Evolutionary conservation across 2,113 vertebrate genomes (phyloP).

Genomic region (Triplophysa dalaica): DNA sequence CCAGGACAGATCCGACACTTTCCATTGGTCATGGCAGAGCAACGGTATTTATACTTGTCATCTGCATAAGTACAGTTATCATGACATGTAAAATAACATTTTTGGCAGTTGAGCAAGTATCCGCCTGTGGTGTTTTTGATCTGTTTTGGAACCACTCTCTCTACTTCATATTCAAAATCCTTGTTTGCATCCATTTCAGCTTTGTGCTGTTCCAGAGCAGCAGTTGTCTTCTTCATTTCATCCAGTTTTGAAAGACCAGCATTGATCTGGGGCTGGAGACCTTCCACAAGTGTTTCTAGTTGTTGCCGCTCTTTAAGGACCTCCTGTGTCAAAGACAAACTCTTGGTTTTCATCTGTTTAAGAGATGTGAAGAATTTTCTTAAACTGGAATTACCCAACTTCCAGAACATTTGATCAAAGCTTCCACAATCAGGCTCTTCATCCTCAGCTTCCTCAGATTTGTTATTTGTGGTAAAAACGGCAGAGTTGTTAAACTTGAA

Average conservation of each 20-base stretch:
- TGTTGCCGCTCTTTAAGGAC: constrained; percentile 41
- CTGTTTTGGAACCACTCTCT: neutral
- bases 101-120: constrained; percentile 17
- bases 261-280: constrained; percentile 39
- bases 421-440: too few relatives aligned
- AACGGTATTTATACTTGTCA: neutral
- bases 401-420: too few relatives aligned
- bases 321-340: neutral
- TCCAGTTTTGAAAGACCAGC: constrained; percentile 52
- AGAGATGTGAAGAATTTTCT: constrained; percentile 27
- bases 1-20: too few relatives aligned
- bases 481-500: constrained; percentile 60
- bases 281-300: constrained; percentile 5
- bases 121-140: neutral
- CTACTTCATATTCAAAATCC: neutral
- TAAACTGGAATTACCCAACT: too few relatives aligned
- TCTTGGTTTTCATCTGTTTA: constrained; percentile 18
- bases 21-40: too few relatives aligned
- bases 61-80: neutral
- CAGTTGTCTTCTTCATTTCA: constrained; percentile 44
- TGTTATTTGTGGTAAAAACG: constrained; percentile 45
- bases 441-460: constrained; percentile 3
- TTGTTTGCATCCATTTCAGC: constrained; percentile 48
- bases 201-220: constrained; percentile 38
- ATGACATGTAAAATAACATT: constrained; percentile 36